Evolutionary conservation across 2,113 vertebrate genomes (phyloP).

Genomic region (Daboia siamensis): DNA sequence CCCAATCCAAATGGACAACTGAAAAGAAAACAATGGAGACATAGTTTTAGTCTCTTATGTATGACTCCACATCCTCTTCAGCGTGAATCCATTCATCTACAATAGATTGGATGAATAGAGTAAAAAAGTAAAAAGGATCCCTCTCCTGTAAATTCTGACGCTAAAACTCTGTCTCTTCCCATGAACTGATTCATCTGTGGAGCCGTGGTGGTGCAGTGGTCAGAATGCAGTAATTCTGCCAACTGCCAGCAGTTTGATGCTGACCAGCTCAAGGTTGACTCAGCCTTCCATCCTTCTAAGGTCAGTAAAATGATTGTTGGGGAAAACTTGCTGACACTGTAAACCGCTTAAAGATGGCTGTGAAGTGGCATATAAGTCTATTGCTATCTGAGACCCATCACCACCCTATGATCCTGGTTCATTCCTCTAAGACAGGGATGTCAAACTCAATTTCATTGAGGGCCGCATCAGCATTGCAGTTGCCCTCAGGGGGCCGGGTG

Average conservation of each 20-base stretch:
- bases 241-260: no score
- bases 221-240: no score
- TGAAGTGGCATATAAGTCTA: no score
- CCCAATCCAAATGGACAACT: conserved; percentile 95
- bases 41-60: conserved; percentile 29
- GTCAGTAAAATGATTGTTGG: no score
- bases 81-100: background rate
- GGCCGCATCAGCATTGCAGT: no score
- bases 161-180: background rate
- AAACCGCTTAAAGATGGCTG: no score
- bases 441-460: no score
- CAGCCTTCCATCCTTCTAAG: no score
- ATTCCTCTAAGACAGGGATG: background rate
- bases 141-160: background rate
- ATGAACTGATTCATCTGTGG: background rate
- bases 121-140: background rate
- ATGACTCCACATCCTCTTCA: background rate
- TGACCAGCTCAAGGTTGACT: no score
- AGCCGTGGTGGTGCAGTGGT: no score
- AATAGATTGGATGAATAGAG: background rate
- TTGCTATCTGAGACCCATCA: background rate
- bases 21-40: conserved; percentile 58
- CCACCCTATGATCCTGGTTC: background rate
- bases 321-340: no score
- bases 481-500: no score